Base-by-base conservation (phyloP, 1,140 invertebrate species). In the Drosophila sturtevanti region DNA sequence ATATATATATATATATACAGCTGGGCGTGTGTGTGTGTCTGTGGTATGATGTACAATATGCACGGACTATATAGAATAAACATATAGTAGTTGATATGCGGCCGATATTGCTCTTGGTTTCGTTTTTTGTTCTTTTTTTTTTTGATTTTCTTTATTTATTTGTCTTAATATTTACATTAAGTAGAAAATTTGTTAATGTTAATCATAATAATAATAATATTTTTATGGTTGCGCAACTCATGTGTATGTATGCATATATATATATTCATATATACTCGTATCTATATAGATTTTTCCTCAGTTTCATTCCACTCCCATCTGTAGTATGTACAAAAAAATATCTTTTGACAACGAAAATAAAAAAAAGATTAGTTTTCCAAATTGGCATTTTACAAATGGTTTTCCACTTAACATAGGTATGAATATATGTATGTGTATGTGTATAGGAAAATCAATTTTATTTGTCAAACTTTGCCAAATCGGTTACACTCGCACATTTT, bases 121-220 rank as follows among this genome's bases (percentile, higher is more conserved):
- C 16, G 52, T 63, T 74, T 61, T 66, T 18, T 56, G 41, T 22
- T 6, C 18, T 31, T 21, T 41, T 56, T 1, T 41, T 10, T 58
- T 55, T 5, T 31, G 27, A 6, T 54, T 35, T 63, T 44, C 51
- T 78, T 59, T 7, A 44, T 37, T 56, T 81, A 68, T 77, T 55
- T 86, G 75, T 68, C 82, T 79, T 87, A 82, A 70, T 86, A 86
- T 86, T 76, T 86, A 86, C 82, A 86, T 86, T 86, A 86, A 86
- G 82, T 86, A 86, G 79, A 86, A 87, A 72, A 74, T 77, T 81
- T 71, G 60, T 81, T 81, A 79, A 87, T 72, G 56, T 65, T 79
- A 81, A 38, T 62, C 51, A 35, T 58, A 37, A 54, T 54, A 75
- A 44, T 59, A 66, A 63, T 52, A 62, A 65, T 63, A 73, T 70